These are phyloP conservation scores for Lampris megalopsis DNA, from an alignment of 2,113 vertebrate species.

Conservation along the genomic window DNA sequence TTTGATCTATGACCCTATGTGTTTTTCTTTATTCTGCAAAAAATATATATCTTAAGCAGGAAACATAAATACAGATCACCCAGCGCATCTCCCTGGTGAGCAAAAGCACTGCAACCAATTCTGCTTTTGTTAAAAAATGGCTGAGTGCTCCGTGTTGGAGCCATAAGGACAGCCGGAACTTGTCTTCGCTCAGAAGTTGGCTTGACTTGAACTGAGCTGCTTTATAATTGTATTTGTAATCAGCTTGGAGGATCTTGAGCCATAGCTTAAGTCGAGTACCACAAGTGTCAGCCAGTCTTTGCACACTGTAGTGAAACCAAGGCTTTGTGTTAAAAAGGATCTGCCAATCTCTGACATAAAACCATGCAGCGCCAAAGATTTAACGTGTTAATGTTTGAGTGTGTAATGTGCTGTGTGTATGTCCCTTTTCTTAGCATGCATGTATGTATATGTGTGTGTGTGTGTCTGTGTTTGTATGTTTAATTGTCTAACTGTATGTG, in stretches of 20 bases:
- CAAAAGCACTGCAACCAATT: neutral
- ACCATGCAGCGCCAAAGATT: slow-evolving; percentile 39
- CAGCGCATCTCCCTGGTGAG: neutral
- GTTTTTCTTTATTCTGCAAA: too few species aligned
- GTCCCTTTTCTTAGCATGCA: neutral
- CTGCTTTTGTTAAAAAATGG: neutral
- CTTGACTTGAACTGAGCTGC: neutral
- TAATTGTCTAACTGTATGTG: neutral
- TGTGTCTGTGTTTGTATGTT: neutral
- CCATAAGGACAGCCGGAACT: neutral
- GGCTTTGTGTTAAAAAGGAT: slow-evolving; percentile 53
- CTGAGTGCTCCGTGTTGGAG: neutral
- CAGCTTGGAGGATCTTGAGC: slow-evolving; percentile 29
- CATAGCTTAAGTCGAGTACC: slow-evolving; percentile 23
- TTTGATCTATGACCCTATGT: too few species aligned
- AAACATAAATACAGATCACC: too few species aligned
- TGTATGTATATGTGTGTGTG: slow-evolving; percentile 1
- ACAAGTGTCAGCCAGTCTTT: slow-evolving; percentile 51
- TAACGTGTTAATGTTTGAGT: neutral
- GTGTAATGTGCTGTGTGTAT: neutral
- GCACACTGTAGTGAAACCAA: slow-evolving; percentile 29
- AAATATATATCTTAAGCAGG: too few species aligned
- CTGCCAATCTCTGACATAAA: slow-evolving; percentile 46
- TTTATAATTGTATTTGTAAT: slow-evolving; percentile 18
- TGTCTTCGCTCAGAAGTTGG: neutral